Percentiles rank a stretch among this genome's conserved stretches.
Evolutionary conservation across 2,888 invertebrate genomes (phyloP).

Genomic region (Villa cingulata): DNA sequence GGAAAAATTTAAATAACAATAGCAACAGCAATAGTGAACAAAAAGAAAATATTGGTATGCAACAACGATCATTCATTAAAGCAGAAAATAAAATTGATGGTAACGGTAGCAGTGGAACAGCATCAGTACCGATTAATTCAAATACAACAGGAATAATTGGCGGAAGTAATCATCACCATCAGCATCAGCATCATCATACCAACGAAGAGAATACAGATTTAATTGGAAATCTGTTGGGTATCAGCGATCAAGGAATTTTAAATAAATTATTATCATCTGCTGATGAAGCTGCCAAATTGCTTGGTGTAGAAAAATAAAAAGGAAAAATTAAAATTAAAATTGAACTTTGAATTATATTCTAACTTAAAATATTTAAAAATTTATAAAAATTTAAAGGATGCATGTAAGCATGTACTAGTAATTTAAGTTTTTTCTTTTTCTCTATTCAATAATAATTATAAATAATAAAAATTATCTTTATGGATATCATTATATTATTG

Average conservation of each 20-base stretch:
- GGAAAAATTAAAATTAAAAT: too few species aligned
- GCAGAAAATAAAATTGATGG: constrained; percentile 2
- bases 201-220: constrained; percentile 53
- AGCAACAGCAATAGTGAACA: constrained; percentile 24
- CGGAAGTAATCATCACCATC: too few species aligned
- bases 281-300: constrained; percentile 73
- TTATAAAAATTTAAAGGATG: too few species aligned
- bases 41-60: constrained; percentile 24
- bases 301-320: constrained; percentile 59
- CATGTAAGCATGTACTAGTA: too few species aligned
- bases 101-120: not conserved
- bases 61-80: constrained; percentile 13
- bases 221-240: constrained; percentile 79
- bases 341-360: too few species aligned
- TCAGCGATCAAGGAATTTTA: constrained; percentile 70
- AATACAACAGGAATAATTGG: too few species aligned
- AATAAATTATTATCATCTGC: constrained; percentile 73
- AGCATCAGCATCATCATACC: too few species aligned
- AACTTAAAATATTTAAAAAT: too few species aligned
- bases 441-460: too few species aligned
- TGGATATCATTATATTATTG: too few species aligned
- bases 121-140: not conserved
- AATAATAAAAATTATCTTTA: too few species aligned
- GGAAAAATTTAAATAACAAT: constrained; percentile 27
- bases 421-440: too few species aligned